Percentiles rank a stretch among this genome's conserved stretches.
Evolutionary conservation across 1,140 invertebrate species (phyloP).

Genomic region (Antheraea pernyi): DNA sequence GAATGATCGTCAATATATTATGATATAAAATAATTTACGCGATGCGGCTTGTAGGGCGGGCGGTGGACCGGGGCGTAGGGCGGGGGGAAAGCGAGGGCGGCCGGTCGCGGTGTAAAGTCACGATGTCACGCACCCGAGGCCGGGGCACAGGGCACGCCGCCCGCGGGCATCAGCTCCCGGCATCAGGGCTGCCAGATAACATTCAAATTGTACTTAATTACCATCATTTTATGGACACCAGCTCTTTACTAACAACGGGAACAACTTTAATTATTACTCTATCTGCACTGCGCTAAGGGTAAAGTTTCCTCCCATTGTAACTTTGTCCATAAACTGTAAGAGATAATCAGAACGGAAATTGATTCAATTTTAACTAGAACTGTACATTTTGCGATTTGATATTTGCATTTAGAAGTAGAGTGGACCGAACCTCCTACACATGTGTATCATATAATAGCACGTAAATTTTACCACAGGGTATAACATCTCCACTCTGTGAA

Average conservation of each 20-base stretch:
- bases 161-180: not conserved
- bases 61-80: conserved; percentile 8
- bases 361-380: too few species aligned
- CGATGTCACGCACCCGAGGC: conserved; percentile 47
- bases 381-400: too few species aligned
- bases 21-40: conserved; percentile 59
- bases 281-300: not conserved
- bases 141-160: conserved; percentile 4
- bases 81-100: conserved; percentile 14
- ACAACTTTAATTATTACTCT: not conserved
- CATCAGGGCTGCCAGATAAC: not conserved
- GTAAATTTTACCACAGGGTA: too few species aligned
- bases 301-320: not conserved
- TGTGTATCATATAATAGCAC: too few species aligned
- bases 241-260: not conserved
- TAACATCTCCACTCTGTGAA: too few species aligned
- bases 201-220: conserved; percentile 4
- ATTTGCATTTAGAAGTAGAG: too few species aligned
- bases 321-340: too few species aligned
- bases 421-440: too few species aligned
- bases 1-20: conserved; percentile 46
- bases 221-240: conserved; percentile 4
- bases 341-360: too few species aligned
- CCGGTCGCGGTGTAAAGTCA: conserved; percentile 47
- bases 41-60: conserved; percentile 12